phyloP scores from a whole-genome alignment of 2,797 vertebrate species.

The Acrocephalus scirpaceus region DNA sequence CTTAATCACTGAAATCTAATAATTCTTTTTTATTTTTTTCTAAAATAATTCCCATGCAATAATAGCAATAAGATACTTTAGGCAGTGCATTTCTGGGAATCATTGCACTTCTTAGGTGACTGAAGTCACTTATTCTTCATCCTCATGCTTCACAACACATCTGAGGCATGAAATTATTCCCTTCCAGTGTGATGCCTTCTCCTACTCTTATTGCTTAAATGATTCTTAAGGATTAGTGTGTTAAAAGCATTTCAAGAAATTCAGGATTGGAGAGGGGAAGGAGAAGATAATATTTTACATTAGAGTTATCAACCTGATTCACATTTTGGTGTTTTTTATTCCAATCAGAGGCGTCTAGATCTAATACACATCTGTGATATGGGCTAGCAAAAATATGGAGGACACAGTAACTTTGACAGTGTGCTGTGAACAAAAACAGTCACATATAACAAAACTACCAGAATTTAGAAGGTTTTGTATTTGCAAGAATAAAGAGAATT shows the following conservation, averaged over 20 bases:
- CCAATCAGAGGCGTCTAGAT: not conserved
- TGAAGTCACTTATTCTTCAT: conserved; percentile 39
- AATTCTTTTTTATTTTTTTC: conserved; percentile 25
- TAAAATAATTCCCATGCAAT: conserved; percentile 20
- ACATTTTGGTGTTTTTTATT: conserved; percentile 39
- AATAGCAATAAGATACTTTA: conserved; percentile 31
- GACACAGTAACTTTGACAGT: not conserved
- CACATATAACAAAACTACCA: not conserved
- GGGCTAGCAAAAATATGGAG: not conserved
- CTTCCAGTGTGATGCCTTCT: not conserved
- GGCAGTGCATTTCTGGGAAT: conserved; percentile 20
- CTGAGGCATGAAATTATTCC: conserved; percentile 53
- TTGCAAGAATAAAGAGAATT: not conserved
- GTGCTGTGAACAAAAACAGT: not conserved
- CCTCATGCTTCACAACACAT: conserved; percentile 38
- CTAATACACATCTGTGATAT: not conserved
- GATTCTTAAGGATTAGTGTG: conserved; percentile 53
- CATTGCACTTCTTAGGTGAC: conserved; percentile 22
- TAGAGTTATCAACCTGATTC: conserved; percentile 11
- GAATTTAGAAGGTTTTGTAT: not conserved
- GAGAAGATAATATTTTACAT: conserved; percentile 4
- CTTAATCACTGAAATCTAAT: conserved; percentile 1
- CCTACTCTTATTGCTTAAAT: conserved; percentile 32
- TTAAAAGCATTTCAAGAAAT: conserved; percentile 35
- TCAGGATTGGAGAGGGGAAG: rapidly evolving